Evolutionary conservation across 2,888 invertebrate genomes (phyloP), one percentile per base, ranked within the genome.

Genomic region (Druceiella hillmani): DNA sequence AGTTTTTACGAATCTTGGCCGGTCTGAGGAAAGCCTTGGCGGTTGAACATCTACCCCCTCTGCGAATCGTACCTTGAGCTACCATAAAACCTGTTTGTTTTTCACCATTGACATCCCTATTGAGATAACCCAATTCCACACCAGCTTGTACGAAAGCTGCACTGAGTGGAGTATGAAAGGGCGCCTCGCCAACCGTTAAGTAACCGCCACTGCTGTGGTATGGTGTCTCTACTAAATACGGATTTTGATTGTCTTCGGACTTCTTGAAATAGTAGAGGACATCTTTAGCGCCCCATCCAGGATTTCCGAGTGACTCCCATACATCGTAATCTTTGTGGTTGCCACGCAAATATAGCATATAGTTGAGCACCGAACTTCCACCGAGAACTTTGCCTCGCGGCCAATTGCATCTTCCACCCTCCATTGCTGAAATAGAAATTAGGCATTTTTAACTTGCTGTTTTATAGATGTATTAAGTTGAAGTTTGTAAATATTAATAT

Each of bases 331-430:
- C 95, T 48, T 77, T 80, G 50, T 79, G 83, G 58, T 94, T 92
- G 0, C 94, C 95, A 38, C 93, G 72, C 3, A 92, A 65, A 55
- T 94, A 94, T 0, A 92, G 66, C 93, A 94, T 93, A 61, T 89
- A 90, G 61, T 94, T 94, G 1, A 93, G 70, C 0, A 91, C 89
- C 20, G 87, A 87, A 9, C 86, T 86, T 1, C 94, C 94, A 1
- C 94, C 94, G 2, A 94, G 72, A 0, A 91, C 90, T 61, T 92
- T 93, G 1, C 94, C 93, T 12, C 95, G 72, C 0, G 90, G 90
- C 91, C 90, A 91, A 61, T 90, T 91, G 59, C 90, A 91, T 17
- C 90, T 76, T 4, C 83, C 81, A 20, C 81, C 79, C 52, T 81
- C 81, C 89, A 90, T 89, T 3, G 86, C 89, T 88, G 63, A 17